phyloP scores from a whole-genome alignment of 2,888 invertebrate genomes.

The Agrotis segetum region DNA sequence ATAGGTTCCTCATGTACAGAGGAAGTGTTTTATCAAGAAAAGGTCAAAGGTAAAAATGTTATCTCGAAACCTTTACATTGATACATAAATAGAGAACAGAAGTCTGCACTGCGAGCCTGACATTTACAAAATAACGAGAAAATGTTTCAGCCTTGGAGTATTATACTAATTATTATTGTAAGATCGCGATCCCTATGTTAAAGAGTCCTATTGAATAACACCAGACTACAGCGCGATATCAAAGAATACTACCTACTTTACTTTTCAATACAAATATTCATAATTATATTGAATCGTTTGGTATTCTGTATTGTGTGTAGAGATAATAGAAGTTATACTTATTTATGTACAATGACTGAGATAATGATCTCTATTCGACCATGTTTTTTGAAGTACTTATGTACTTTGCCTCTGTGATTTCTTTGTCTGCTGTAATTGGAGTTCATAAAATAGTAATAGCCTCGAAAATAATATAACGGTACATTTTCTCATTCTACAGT shows the following conservation, averaged over 20 bases:
- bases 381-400: constrained; percentile 6
- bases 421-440: constrained; percentile 35
- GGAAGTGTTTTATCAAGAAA: constrained; percentile 32
- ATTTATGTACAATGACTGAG: constrained; percentile 40
- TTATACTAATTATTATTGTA: constrained; percentile 16
- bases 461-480: constrained; percentile 1
- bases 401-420: constrained; percentile 12
- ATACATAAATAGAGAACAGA: constrained; percentile 15
- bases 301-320: constrained; percentile 30
- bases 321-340: constrained; percentile 36
- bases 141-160: constrained; percentile 14
- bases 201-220: constrained; percentile 12
- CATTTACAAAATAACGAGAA: constrained; percentile 24
- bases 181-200: constrained; percentile 9
- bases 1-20: constrained; percentile 9
- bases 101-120: not conserved
- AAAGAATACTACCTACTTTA: constrained; percentile 13
- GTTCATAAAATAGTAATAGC: constrained; percentile 16
- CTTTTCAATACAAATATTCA: constrained; percentile 34
- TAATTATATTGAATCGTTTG: constrained; percentile 20
- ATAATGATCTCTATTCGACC: constrained; percentile 34
- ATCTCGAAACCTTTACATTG: constrained; percentile 36
- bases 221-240: constrained; percentile 10
- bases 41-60: constrained; percentile 43
- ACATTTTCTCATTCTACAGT: not conserved